Conservation (phyloP, 2,888 invertebrate genomes). For the Drosophila fungiperda region DNA sequence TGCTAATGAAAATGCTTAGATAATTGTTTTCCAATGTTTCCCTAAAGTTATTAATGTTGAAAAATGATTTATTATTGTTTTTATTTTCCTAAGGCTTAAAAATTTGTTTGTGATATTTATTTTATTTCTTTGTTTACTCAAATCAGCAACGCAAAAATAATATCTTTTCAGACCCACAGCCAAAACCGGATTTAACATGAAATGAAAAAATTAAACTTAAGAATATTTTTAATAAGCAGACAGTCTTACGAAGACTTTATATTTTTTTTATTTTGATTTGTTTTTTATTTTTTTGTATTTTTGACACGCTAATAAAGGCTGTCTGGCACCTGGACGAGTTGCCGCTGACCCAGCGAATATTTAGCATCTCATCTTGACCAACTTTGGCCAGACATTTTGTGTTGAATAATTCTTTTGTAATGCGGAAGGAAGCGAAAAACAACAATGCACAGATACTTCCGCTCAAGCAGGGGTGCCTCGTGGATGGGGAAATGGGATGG, state of each 20-base stretch:
- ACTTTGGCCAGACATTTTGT: conserved; percentile 71
- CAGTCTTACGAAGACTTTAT: background rate
- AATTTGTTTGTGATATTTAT: background rate
- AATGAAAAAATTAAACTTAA: conserved; percentile 2
- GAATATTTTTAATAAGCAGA: conserved; percentile 27
- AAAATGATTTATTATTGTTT: no score
- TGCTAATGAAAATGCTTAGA: background rate
- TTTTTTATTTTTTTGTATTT: conserved; percentile 1
- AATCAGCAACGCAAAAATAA: background rate
- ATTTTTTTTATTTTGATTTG: conserved; percentile 6
- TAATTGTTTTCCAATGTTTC: background rate
- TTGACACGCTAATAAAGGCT: conserved; percentile 34
- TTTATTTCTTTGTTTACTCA: background rate
- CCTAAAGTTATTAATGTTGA: background rate
- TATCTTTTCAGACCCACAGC: background rate
- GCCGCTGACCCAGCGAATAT: conserved; percentile 42
- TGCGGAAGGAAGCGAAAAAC: conserved; percentile 76
- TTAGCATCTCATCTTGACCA: conserved; percentile 46
- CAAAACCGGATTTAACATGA: background rate
- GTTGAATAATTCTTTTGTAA: conserved; percentile 80
- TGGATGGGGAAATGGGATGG: background rate
- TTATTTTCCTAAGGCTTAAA: no score
- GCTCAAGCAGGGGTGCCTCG: conserved; percentile 1
- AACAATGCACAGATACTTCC: conserved; percentile 70
- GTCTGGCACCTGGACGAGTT: conserved; percentile 45